phyloP scores from a whole-genome alignment of 2,888 invertebrate species.

The Cordilura impudica region DNA sequence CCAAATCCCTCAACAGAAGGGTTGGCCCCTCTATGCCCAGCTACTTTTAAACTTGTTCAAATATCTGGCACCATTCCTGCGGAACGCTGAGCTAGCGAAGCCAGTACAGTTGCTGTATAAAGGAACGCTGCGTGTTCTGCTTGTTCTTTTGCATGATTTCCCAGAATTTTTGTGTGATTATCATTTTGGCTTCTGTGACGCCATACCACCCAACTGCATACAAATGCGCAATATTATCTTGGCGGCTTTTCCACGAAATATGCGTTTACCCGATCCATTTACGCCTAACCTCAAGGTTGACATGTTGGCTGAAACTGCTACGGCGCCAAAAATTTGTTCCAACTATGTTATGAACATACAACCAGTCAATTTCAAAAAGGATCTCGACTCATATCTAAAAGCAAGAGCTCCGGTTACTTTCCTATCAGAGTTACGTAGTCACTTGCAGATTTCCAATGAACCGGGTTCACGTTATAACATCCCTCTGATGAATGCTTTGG shows the following conservation, averaged over 20 bases:
- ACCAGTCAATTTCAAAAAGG: slow-evolving; percentile 93
- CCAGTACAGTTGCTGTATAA: slow-evolving; percentile 96
- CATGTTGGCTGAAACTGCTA: slow-evolving; percentile 91
- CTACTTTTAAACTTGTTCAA: slow-evolving; percentile 96
- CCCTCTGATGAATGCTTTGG: slow-evolving; percentile 96
- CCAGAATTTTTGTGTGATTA: slow-evolving; percentile 99
- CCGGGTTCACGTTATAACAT: slow-evolving; percentile 96
- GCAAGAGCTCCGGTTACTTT: slow-evolving; percentile 96
- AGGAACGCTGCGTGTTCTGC: slow-evolving; percentile 94
- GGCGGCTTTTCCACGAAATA: slow-evolving; percentile 98
- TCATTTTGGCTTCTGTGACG: slow-evolving; percentile 99
- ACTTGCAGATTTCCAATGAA: slow-evolving; percentile 92
- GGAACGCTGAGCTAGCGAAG: slow-evolving; percentile 97
- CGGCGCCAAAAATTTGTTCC: slow-evolving; percentile 92
- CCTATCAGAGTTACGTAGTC: slow-evolving; percentile 92
- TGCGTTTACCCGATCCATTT: slow-evolving; percentile 99
- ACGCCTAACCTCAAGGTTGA: slow-evolving; percentile 97
- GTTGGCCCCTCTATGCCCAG: slow-evolving; percentile 98
- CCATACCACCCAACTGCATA: slow-evolving; percentile 99
- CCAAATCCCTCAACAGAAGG: slow-evolving; percentile 94
- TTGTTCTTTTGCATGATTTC: slow-evolving; percentile 98
- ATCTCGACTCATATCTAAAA: slow-evolving; percentile 97
- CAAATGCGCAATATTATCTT: slow-evolving; percentile 98
- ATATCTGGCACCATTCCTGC: slow-evolving; percentile 96
- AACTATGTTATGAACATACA: slow-evolving; percentile 93